Percentiles rank a stretch among this genome's conserved stretches.
These are phyloP conservation scores for Nematopogon swammerdamellus DNA, from an alignment of 2,888 invertebrate genomes.

Conservation along the genomic window DNA sequence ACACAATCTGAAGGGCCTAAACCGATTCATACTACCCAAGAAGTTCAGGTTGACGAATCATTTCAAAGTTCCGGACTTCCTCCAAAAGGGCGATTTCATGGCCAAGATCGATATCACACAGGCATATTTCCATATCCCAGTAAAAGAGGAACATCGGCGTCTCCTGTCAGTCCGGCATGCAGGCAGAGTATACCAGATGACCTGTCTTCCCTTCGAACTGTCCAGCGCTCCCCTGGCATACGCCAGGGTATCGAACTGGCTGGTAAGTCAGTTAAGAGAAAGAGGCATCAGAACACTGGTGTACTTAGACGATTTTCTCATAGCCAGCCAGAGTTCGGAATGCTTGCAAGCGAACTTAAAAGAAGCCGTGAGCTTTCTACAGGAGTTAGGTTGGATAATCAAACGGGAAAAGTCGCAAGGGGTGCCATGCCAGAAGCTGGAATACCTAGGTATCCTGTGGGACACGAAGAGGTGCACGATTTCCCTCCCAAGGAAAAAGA, in stretches of 20 bases:
- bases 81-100: background rate
- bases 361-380: background rate
- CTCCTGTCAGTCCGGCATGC: slow-evolving; percentile 10
- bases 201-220: slow-evolving; percentile 15
- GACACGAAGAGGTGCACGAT: background rate
- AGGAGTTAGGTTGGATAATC: background rate
- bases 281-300: slow-evolving; percentile 13
- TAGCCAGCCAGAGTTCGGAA: slow-evolving; percentile 6
- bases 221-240: slow-evolving; percentile 14
- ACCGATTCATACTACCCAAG: too few species aligned
- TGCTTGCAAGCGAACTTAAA: background rate
- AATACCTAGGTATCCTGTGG: background rate
- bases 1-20: too few species aligned
- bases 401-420: background rate
- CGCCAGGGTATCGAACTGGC: slow-evolving; percentile 14
- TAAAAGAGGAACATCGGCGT: slow-evolving; percentile 8
- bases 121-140: background rate
- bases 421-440: background rate
- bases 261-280: slow-evolving; percentile 10
- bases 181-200: slow-evolving; percentile 6
- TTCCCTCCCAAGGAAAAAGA: background rate
- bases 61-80: background rate
- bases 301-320: slow-evolving; percentile 16
- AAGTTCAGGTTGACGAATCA: too few species aligned
- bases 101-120: background rate